These are phyloP conservation scores for Paratilapia polleni DNA, from an alignment of 2,113 vertebrate species.

Conservation along the genomic window DNA sequence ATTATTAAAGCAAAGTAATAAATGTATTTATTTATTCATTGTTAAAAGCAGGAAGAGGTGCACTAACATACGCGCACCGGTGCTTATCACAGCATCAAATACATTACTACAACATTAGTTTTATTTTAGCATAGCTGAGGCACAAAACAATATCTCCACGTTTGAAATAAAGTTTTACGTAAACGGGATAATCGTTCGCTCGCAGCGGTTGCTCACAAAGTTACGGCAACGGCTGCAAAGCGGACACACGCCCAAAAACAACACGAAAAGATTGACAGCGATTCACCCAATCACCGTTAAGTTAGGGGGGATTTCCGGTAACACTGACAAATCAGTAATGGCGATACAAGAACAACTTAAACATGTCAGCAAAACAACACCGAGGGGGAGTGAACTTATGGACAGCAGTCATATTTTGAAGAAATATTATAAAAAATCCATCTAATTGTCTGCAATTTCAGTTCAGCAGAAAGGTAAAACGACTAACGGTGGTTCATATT, in stretches of 20 bases:
- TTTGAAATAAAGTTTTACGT: not conserved
- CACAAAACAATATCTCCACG: not conserved
- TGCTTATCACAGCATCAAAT: not conserved
- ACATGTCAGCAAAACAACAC: conserved; percentile 78
- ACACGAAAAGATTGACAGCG: conserved; percentile 24
- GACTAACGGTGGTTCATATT: not conserved
- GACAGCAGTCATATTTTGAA: conserved; percentile 88
- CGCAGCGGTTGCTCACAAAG: not conserved
- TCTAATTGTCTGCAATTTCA: conserved; percentile 52
- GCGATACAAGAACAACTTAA: conserved; percentile 57
- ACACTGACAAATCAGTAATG: conserved; percentile 75
- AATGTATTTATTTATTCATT: accelerated
- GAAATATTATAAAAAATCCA: conserved; percentile 63
- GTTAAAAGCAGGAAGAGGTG: not conserved
- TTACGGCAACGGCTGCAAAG: not conserved
- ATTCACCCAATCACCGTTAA: conserved; percentile 60
- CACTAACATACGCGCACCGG: not conserved
- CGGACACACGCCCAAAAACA: conserved; percentile 13
- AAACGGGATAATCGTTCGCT: not conserved
- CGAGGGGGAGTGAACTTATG: conserved; percentile 82
- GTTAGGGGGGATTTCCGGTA: conserved; percentile 62
- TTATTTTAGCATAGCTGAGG: not conserved
- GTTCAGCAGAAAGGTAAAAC: conserved; percentile 74
- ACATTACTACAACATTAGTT: not conserved
- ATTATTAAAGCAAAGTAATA: not conserved